These are phyloP conservation scores for Antheraea mylitta DNA, from an alignment of 1,140 invertebrate genomes.

Conservation along the genomic window DNA sequence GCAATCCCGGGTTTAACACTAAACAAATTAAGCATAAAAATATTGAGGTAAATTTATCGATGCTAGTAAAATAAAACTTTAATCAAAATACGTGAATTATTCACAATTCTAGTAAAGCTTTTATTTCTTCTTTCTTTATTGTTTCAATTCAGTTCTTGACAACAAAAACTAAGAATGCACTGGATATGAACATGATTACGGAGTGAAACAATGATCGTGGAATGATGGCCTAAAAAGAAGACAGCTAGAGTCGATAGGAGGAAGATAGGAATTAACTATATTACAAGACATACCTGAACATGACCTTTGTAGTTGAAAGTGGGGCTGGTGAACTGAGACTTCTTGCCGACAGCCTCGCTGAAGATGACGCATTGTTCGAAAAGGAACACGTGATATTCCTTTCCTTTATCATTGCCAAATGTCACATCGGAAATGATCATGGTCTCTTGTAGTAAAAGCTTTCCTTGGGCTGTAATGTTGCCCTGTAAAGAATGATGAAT, in stretches of 20 bases:
- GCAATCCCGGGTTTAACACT: too few relatives aligned
- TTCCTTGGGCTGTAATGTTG: constrained; percentile 98
- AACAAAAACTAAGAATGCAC: too few relatives aligned
- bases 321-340: constrained; percentile 96
- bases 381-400: constrained; percentile 97
- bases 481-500: constrained; percentile 82
- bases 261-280: not conserved
- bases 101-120: too few relatives aligned
- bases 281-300: constrained; percentile 87
- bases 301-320: constrained; percentile 98
- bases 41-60: too few relatives aligned
- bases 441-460: constrained; percentile 94
- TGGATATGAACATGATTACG: too few relatives aligned
- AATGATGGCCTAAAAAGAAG: too few relatives aligned
- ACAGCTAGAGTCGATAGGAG: not conserved
- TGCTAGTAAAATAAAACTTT: too few relatives aligned
- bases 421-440: constrained; percentile 89
- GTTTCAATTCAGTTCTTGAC: too few relatives aligned
- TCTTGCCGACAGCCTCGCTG: constrained; percentile 95
- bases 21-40: too few relatives aligned
- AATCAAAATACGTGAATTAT: too few relatives aligned
- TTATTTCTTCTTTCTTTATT: too few relatives aligned
- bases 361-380: constrained; percentile 99
- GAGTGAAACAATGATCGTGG: too few relatives aligned
- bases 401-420: constrained; percentile 79